Conservation (phyloP, 2,888 invertebrate genomes). For the Spilosoma lubricipeda region DNA sequence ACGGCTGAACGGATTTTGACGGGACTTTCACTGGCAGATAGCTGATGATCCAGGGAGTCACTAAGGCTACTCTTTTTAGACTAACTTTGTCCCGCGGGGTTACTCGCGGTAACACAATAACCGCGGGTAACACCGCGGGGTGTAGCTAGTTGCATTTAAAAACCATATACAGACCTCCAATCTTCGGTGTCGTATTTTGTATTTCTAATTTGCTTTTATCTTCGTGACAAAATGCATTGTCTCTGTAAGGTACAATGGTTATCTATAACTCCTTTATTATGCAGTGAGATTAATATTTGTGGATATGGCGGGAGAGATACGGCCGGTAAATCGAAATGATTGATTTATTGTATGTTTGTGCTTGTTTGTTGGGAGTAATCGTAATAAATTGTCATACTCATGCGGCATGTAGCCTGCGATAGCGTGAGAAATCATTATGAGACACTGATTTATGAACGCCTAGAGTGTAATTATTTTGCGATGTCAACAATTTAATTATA, state of each 20-base stretch:
- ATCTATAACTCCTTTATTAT: constrained; percentile 27
- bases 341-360: constrained; percentile 43
- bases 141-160: background rate
- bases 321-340: constrained; percentile 38
- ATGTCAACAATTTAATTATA: background rate
- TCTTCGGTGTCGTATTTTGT: background rate
- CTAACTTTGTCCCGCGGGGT: no score
- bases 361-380: constrained; percentile 30
- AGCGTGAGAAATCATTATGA: constrained; percentile 19
- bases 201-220: background rate
- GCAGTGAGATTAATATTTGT: constrained; percentile 37
- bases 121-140: no score
- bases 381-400: constrained; percentile 43
- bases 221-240: background rate
- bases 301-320: constrained; percentile 38
- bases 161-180: background rate
- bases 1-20: no score
- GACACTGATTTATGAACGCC: constrained; percentile 25
- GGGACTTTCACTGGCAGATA: no score
- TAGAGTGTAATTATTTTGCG: background rate
- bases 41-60: no score
- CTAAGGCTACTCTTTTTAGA: no score
- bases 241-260: background rate
- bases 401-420: constrained; percentile 18
- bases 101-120: no score